Evolutionary conservation across 2,797 vertebrate genomes (phyloP).

Genomic region (Hydrophis major): DNA sequence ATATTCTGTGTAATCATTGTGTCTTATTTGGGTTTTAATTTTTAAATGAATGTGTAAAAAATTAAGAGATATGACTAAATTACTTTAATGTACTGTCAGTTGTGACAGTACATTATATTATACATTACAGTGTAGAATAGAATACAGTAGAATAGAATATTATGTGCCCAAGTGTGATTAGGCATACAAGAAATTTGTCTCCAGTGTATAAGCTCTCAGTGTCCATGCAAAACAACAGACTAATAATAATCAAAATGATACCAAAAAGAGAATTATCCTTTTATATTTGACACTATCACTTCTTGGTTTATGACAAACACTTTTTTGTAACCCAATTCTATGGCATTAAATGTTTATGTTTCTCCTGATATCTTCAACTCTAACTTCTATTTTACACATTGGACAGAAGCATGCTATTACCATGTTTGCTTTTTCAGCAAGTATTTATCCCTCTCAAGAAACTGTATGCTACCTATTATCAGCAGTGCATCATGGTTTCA

Average conservation of each 20-base stretch:
- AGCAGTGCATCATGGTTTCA: neutral
- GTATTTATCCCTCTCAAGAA: neutral
- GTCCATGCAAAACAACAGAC: neutral
- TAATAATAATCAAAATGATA: neutral
- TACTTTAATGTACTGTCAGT: neutral
- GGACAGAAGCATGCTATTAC: neutral
- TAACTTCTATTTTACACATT: neutral
- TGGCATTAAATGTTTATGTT: neutral
- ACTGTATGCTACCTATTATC: neutral
- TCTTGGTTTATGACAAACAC: neutral
- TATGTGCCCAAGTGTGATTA: neutral
- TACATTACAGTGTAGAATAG: neutral
- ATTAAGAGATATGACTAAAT: constrained; percentile 10
- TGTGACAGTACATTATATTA: neutral
- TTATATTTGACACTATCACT: neutral
- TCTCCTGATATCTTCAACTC: neutral
- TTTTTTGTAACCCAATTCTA: neutral
- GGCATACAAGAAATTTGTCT: neutral
- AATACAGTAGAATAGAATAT: neutral
- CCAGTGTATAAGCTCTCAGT: neutral
- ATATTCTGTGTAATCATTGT: neutral
- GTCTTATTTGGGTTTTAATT: neutral
- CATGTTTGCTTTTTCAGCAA: neutral
- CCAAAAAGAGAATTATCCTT: neutral
- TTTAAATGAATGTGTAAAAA: constrained; percentile 26